Evolutionary conservation across 2,888 invertebrate genomes (phyloP), one percentile per base, ranked within the genome.

Genomic region (Trilocha varians): DNA sequence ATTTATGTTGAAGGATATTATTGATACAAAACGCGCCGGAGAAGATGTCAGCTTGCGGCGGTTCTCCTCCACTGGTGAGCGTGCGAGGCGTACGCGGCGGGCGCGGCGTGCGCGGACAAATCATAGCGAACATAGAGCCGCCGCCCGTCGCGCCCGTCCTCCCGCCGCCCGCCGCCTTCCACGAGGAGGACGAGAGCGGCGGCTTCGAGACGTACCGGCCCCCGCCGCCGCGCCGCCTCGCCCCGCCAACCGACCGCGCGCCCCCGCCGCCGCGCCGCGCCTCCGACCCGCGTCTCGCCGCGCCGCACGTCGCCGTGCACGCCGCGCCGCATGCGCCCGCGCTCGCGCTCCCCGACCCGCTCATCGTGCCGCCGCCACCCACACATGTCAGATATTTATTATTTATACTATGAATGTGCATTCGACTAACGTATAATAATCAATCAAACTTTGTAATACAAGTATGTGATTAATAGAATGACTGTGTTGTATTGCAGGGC

Each of bases 1-100:
- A 6, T 2, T 25, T 25, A 25, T 18, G 33, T 43, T 46, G 13
- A 73, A 94, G 97, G 70, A 96, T 97, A 65, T 92, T 98, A 52
- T 89, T 94, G 55, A 96, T 98, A 57, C 97, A 97, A 84, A 96
- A 96, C 78, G 95, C 94, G 38, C 95, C 95, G 3, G 94, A 95
- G 72, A 95, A 94, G 79, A 63, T 89, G 4, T 87, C 88, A 41
- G 89, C 90, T 41, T 80, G 89, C 42, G 88, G 90, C 34, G 88
- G 90, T 3, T 90, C 92, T n/a, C 91, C 92, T 16, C 65, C 66
- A 37, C 49, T 57, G 54, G 67, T 68, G 13, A 67, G 53, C 25
- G 61, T 59, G 44, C 57, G 70, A 9, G 90, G 65, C 80, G 90
- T 53, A 88, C 89, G 65, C n/a, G 70, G 72, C 80, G 90, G 53